Evolutionary conservation across 2,797 vertebrate species (phyloP), one percentile per base, ranked within the genome.

Genomic region (Otolemur crassicaudatus): DNA sequence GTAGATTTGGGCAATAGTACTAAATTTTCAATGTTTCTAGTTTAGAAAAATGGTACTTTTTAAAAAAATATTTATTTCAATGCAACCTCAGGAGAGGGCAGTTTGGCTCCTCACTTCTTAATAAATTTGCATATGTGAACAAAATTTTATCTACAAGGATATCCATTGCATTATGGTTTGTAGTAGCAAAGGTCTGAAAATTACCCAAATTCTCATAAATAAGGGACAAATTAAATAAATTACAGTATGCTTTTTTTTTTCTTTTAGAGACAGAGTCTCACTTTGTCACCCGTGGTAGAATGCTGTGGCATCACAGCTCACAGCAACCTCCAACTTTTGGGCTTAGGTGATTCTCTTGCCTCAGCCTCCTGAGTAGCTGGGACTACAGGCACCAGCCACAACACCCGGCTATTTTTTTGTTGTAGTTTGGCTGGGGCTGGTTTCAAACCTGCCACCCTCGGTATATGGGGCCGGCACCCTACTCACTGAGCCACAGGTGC

Each of bases 121-220:
- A 40, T 73, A 89, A 65, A 87, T 84, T 81, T 87, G 49, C n/a
- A 56, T 79, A 69, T 56, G n/a, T 93, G 31, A 96, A 56, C 17
- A 84, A 96, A 89, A 89, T 27, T 87, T 2, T 75, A 87, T 87
- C 27, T 65, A 83, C 0, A 75, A 88, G 19, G 49, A 67, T 53
- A 89, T 79, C 86, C 69, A 94, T 7, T 86, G 25, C 37, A 56
- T 49, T 29, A 27, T 79, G 46, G 23, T 53, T 88, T 69, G 11
- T 82, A 91, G 43, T 43, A 92, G 31, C 79, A 73, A 86, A 92
- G 82, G 3, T 60, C 34, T 92, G 72, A 56, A 92, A 91, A 86
- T 75, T 94, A 82, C 20, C 14, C 58, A 61, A 94, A 67, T 87
- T 60, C 58, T 17, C 88, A 69, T 69, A 95, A 87, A 79, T 85